phyloP scores from a whole-genome alignment of 2,888 invertebrate species.

The Nezara viridula region DNA sequence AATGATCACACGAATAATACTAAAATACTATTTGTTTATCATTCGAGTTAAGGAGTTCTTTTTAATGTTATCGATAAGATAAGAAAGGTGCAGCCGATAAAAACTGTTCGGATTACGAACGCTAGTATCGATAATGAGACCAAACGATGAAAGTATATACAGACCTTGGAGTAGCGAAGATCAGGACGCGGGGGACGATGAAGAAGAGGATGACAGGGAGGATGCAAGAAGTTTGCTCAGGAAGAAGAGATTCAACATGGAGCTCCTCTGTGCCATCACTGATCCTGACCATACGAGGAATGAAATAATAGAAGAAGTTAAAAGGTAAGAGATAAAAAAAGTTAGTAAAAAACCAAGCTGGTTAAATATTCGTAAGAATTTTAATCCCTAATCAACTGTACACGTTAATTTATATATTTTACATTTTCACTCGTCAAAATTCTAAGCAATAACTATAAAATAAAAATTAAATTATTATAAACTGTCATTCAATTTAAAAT shows the following conservation, averaged over 20 bases:
- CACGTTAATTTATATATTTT: too few relatives aligned
- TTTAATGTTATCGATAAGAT: conserved; percentile 17
- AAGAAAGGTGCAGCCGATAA: conserved; percentile 43
- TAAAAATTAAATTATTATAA: too few relatives aligned
- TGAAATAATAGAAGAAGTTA: conserved; percentile 23
- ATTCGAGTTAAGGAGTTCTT: not conserved
- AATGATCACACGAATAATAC: not conserved
- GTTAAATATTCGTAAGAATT: too few relatives aligned
- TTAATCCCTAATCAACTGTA: too few relatives aligned
- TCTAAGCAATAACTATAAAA: too few relatives aligned
- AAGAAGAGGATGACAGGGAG: not conserved
- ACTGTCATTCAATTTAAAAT: too few relatives aligned
- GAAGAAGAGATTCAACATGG: conserved; percentile 48
- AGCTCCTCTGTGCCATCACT: not conserved
- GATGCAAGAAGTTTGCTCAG: conserved; percentile 16
- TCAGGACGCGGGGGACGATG: not conserved
- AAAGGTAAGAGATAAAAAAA: not conserved
- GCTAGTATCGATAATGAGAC: not conserved
- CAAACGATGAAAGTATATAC: not conserved
- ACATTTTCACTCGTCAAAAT: too few relatives aligned
- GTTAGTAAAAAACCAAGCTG: too few relatives aligned
- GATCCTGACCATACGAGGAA: not conserved
- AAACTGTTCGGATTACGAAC: not conserved
- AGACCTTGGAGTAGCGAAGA: not conserved
- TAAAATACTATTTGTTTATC: not conserved